These are phyloP conservation scores for Diarsia rubi DNA, from an alignment of 2,888 invertebrate species.

Conservation along the genomic window DNA sequence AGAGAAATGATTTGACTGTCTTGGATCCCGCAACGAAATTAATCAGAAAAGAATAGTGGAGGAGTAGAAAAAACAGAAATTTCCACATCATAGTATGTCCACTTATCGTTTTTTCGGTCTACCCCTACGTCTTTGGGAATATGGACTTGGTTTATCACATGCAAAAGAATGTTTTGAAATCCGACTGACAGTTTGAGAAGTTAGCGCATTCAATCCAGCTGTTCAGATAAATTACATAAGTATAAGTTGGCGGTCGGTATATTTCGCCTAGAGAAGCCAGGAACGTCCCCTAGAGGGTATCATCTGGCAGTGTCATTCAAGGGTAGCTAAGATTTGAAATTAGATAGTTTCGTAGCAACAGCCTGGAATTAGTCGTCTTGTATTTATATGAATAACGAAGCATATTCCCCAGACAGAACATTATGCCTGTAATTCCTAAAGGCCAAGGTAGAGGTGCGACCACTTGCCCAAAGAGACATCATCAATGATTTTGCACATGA, in stretches of 20 bases:
- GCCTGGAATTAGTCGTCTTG: not conserved
- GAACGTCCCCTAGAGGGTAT: not conserved
- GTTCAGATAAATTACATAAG: not conserved
- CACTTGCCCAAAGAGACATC: not conserved
- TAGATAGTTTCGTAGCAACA: slow-evolving; percentile 2
- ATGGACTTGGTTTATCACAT: too few species aligned
- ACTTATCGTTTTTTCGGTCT: too few species aligned
- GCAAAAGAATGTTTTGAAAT: not conserved
- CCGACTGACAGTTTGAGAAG: not conserved
- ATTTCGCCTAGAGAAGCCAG: not conserved
- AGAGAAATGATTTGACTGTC: too few species aligned
- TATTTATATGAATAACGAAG: not conserved
- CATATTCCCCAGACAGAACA: not conserved
- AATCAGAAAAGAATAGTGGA: too few species aligned
- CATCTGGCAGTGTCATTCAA: not conserved
- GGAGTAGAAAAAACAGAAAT: too few species aligned
- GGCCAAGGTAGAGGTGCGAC: not conserved
- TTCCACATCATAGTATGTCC: too few species aligned
- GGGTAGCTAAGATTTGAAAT: slow-evolving; percentile 1
- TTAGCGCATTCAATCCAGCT: not conserved
- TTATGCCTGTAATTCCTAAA: not conserved
- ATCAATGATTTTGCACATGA: not conserved
- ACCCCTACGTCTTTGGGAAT: too few species aligned
- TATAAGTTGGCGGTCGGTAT: not conserved
- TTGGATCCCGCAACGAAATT: too few species aligned